Base-by-base conservation (phyloP, 2,888 invertebrate species). In the Platynereis dumerilii region DNA sequence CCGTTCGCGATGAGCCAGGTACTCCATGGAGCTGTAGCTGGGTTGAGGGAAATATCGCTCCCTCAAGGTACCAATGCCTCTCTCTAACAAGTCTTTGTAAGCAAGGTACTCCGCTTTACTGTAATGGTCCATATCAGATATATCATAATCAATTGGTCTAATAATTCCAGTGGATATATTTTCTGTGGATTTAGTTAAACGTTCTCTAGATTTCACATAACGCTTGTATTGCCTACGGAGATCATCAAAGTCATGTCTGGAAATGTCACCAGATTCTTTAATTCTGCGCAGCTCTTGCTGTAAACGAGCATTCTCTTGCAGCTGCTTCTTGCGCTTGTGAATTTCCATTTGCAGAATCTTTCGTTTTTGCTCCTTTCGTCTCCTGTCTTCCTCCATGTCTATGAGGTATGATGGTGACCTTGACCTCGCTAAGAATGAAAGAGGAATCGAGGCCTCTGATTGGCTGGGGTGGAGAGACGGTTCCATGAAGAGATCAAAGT, bases 321-420 rank as follows among this genome's bases (percentile, higher is more conserved):
- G 86, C 74, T 88, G 87, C 72, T 86, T 86, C 54, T 88, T 85
- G n/a, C 89, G 81, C 60, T 87, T 83, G 15, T 88, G 88, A 67
- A 90, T 88, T 77, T 89, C 89, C 53, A 87, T 87, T 72, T 88
- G 87, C 65, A 89, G 86, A 71, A 87, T 85, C 45, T 86, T 84
- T 76, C 88, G 87, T 75, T 88, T 87, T 74, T 87, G 86, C 72
- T 89, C 89, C 52, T 88, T 79, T 24, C 84, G 85, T 69, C 86
- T 75, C 56, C 85, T 80, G 65, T 88, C 87, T 58, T 87, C 86
- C 54, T 78, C 81, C 0, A 74, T 71, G 60, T 78, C 80, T 0
- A 74, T 70, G 61, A 66, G 64, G 62, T 73, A 75, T 15, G 45
- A 44, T 17, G 63, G 66, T n/a, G 64, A 29, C 39, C 61, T 54